These are phyloP conservation scores for Hippasteria phrygiana DNA, from an alignment of 53 echinoderm and acorn worm genomes.

Conservation along the genomic window DNA sequence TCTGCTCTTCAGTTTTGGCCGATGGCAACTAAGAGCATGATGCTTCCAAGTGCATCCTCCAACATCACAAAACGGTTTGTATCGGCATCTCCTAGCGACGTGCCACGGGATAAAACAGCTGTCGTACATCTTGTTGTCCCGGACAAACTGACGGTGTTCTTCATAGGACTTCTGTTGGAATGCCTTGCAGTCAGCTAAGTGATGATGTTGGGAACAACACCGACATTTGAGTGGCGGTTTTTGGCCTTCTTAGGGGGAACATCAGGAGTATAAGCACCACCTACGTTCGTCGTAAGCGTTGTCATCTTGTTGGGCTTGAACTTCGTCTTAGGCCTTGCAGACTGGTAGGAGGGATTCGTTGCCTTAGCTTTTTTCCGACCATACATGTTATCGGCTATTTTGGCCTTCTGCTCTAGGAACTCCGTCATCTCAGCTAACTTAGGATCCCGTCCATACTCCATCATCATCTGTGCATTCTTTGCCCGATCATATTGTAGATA, in stretches of 20 bases:
- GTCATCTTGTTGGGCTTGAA: background rate
- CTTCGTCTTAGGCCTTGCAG: background rate
- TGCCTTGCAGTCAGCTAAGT: background rate
- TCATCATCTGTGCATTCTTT: slow-evolving; percentile 42
- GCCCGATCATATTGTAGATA: slow-evolving; percentile 70
- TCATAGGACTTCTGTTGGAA: slow-evolving; percentile 36
- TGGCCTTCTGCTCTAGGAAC: slow-evolving; percentile 50
- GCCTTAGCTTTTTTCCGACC: slow-evolving; percentile 36
- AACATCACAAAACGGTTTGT: background rate
- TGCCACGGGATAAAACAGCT: slow-evolving; percentile 66
- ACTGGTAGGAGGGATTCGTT: background rate
- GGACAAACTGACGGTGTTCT: slow-evolving; percentile 43
- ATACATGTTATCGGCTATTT: slow-evolving; percentile 54
- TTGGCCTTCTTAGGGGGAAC: background rate
- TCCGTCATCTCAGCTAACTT: slow-evolving; percentile 49
- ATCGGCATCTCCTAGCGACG: slow-evolving; percentile 52
- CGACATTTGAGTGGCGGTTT: background rate
- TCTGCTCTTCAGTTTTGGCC: too few species aligned
- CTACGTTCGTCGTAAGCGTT: background rate
- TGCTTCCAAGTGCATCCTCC: slow-evolving; percentile 2
- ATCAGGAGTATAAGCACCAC: background rate
- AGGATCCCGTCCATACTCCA: slow-evolving; percentile 8
- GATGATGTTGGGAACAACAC: slow-evolving; percentile 1
- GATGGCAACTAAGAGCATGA: too few species aligned
- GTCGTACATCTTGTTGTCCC: slow-evolving; percentile 60